Evolutionary conservation across 2,113 vertebrate species (phyloP), one percentile per base, ranked within the genome.

Genomic region (Nyctereutes procyonoides): DNA sequence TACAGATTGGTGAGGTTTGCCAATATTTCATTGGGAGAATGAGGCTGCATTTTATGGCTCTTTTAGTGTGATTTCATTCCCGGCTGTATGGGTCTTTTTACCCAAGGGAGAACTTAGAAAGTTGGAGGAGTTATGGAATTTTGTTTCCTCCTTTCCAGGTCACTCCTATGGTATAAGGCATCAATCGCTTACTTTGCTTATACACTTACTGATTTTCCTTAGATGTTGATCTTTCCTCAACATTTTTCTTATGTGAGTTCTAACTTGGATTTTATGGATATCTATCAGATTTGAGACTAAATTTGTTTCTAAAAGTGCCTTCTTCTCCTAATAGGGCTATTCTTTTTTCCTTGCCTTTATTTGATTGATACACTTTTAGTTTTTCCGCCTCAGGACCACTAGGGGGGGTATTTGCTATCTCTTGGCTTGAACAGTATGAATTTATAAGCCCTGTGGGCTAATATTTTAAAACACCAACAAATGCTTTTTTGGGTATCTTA

Each of bases 401-500:
- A 95, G 95, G 26, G 87, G 88, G 90, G 48, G 22, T 85, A 85
- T 93, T 93, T 69, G 77, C 91, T 60, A 38, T 84, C 26, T 71
- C 10, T 80, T 88, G 67, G 24, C 13, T 12, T 14, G 43, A 93
- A 93, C 24, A 4, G 13, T 67, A 73, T n/a, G 4, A 76, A 26
- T 80, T 93, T 90, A 60, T 56, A 76, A 85, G 76, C 0, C 20
- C 14, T 35, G 32, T 74, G 67, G 80, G 51, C 28, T 80, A 60
- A 43, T 95, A 76, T 60, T 85, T 96, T 73, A 89, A 92, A 76
- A 96, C 81, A 81, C 2, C 55, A 93, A 43, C 14, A 30, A 67
- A 30, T 43, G 28, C 55, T 30, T 51, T 35, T n/a, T 62, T 5
- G 1, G 4, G 2, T 58, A 58, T 51, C 22, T 58, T 79, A 20